Evolutionary conservation across 2,797 vertebrate species (phyloP), one percentile per base, ranked within the genome.

Genomic region (Onychomys leucogaster): DNA sequence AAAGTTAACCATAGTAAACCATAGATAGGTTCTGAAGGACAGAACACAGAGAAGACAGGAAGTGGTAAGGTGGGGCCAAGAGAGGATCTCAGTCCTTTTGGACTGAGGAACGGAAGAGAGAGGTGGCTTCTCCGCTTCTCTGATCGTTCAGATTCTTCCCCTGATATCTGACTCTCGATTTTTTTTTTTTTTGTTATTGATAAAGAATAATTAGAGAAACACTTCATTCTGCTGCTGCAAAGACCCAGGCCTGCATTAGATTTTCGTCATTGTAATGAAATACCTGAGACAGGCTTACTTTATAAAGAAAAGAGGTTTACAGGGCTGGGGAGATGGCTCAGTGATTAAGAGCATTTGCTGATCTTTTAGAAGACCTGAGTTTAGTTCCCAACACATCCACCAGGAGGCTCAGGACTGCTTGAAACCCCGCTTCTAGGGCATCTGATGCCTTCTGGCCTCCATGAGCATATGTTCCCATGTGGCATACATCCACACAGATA

Each of bases 261-360:
- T 71, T 71, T 43, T 61, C 21, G 46, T 37, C 67, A 37, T 46
- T 63, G 13, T 34, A 41, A 34, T 34, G 34, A 88, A 32, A 88
- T 4, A 29, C 52, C 41, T 12, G 41, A 88, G 76, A 71, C 17
- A 6, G 67, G 41, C 85, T 34, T 25, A 49, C 92, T 94, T 87
- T 94, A 94, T 89, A 59, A 63, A 94, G n/a, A 76, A 83, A 75
- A 89, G 12, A 75, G 23, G 32, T 34, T 73, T 75, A 43, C 43
- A 11, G 52, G 37, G 10, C 52, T 75, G 17, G 25, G 49, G 37
- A 88, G 69, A 75, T 43, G n/a, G 25, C 69, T 59, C 27, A 32
- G 69, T 88, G 17, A 41, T 17, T 8, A 88, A 87, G 69, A 88
- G 46, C 32, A 27, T 37, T 37, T 52, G 32, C 23, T 88, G 69